Base-by-base conservation (phyloP, 1,140 invertebrate genomes). In the Lepidurus packardi region DNA sequence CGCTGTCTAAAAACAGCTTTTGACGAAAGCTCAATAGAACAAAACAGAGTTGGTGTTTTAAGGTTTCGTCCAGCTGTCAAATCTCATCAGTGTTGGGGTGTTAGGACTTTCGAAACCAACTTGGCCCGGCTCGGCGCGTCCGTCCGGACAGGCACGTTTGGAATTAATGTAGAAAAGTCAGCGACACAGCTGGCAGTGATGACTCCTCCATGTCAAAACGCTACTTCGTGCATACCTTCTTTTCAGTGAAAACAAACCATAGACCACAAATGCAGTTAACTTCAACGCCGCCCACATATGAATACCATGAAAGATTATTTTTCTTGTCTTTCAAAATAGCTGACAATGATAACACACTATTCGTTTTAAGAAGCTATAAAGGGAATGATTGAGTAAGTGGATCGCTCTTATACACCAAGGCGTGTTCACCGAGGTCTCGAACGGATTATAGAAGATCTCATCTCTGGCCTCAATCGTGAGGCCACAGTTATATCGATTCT, bases 141-240 rank as follows among this genome's bases (percentile, higher is more conserved):
- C 8, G 16, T 21, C 9, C 13, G 53, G 53, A 65, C 53, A 65
- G 21, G n/a, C 53, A 65, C 21, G 53, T 65, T n/a, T 21, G 53
- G 53, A 65, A 65, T 65, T 65, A 65, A 65, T 9, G 53, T 65
- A n/a, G 53, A 65, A 65, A 65, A 65, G 53, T 21, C 21, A 21
- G 53, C 53, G 53, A 21, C 21, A 65, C 53, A 65, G 53, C 53
- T 65, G 53, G 53, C 53, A 11, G 16, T 65, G 53, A 65, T 65
- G 53, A 65, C 53, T 65, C 21, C 9, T 13, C 53, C 13, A 21
- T 65, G 53, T 65, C 53, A 65, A 65, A 65, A 65, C 53, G 53
- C 53, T n/a, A 21, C 13, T 65, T 65, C 53, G 21, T 21, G 13
- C 53, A 16, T 65, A 21, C 9, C 53, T 65, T 21, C 21, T 65